These are phyloP conservation scores for Heliconius ismenius DNA, from an alignment of 2,888 invertebrate genomes.

Conservation along the genomic window DNA sequence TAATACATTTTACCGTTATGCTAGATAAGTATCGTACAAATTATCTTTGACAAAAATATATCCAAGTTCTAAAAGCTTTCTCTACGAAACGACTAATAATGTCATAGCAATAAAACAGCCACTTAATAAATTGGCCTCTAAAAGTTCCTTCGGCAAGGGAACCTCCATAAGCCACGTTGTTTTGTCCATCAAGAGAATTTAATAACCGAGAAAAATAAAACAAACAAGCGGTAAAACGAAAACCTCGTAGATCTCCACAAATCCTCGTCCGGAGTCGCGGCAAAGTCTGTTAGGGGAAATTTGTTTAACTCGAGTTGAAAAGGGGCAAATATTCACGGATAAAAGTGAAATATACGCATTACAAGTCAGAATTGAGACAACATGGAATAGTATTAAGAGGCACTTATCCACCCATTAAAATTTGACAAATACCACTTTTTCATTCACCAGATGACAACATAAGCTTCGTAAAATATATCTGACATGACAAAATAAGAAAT, in stretches of 20 bases:
- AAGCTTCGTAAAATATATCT: slow-evolving; percentile 1
- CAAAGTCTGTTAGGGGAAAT: slow-evolving; percentile 76
- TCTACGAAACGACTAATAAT: background rate
- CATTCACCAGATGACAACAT: slow-evolving; percentile 4
- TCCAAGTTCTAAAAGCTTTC: slow-evolving; percentile 4
- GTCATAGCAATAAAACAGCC: slow-evolving; percentile 16
- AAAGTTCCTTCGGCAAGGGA: slow-evolving; percentile 1
- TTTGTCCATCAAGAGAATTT: slow-evolving; percentile 28
- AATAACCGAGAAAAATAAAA: slow-evolving; percentile 43
- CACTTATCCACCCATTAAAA: slow-evolving; percentile 69
- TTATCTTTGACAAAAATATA: background rate
- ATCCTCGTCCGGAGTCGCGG: slow-evolving; percentile 71
- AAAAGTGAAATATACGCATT: slow-evolving; percentile 70
- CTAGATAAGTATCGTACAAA: background rate
- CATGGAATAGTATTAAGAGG: slow-evolving; percentile 59
- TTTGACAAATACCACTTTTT: slow-evolving; percentile 49
- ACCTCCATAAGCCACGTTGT: slow-evolving; percentile 22
- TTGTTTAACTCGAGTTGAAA: slow-evolving; percentile 76
- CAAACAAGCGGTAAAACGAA: slow-evolving; percentile 68
- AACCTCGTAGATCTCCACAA: slow-evolving; percentile 69
- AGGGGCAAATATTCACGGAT: slow-evolving; percentile 63
- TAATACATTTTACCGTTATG: background rate
- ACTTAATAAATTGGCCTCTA: slow-evolving; percentile 20
- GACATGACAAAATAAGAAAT: slow-evolving; percentile 2
- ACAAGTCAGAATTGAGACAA: slow-evolving; percentile 62